Percentiles rank a stretch among this genome's conserved stretches.
Conservation (phyloP, 2,888 invertebrate species). For the Priocnemis perturbator region DNA sequence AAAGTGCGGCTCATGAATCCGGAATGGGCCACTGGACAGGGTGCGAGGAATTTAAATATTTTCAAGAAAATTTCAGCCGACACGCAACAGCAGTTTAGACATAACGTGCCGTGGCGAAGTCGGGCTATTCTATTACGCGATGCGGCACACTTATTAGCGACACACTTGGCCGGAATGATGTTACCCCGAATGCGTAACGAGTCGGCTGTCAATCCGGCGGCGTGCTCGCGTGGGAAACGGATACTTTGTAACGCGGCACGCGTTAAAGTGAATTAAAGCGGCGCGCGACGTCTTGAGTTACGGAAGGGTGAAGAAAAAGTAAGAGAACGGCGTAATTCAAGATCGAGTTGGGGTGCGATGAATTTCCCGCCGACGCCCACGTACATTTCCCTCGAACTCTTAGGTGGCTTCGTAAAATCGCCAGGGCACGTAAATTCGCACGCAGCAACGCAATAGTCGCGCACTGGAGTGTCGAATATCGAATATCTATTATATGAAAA, state of each 20-base stretch:
- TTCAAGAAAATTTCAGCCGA: conserved; percentile 22
- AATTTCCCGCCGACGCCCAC: neutral
- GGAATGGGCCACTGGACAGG: neutral
- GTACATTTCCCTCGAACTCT: neutral
- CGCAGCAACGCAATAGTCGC: too few species aligned
- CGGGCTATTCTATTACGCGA: too few species aligned
- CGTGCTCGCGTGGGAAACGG: conserved; percentile 1
- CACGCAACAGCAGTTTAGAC: too few species aligned
- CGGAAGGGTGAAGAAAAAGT: neutral
- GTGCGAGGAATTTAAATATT: conserved; percentile 31
- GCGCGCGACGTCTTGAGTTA: neutral
- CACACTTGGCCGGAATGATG: too few species aligned
- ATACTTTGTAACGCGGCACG: neutral
- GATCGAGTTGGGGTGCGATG: neutral
- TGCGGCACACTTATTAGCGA: too few species aligned
- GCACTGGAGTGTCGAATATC: too few species aligned
- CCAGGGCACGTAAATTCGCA: neutral
- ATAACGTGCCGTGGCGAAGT: too few species aligned
- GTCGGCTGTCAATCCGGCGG: too few species aligned
- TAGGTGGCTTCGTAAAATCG: neutral
- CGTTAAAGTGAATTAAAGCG: neutral
- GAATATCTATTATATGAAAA: too few species aligned
- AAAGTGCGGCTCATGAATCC: conserved; percentile 1
- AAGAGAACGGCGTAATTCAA: conserved; percentile 6
- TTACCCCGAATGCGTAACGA: too few species aligned